Evolutionary conservation across 2,888 invertebrate genomes (phyloP).

Genomic region (Dascillus cervinus): DNA sequence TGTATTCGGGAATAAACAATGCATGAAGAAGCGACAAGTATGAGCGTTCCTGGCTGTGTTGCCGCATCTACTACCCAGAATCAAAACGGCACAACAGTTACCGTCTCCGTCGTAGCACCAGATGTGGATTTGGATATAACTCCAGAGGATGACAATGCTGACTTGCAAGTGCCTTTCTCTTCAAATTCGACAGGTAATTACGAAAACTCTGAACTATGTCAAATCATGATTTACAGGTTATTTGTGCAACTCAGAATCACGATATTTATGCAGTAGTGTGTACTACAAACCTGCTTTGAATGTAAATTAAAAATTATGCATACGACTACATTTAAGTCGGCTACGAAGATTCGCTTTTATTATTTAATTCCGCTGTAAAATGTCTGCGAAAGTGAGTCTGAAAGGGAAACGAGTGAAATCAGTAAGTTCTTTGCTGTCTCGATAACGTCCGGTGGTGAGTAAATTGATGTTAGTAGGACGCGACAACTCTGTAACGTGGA

Average conservation of each 20-base stretch:
- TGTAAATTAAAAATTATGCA: conserved; percentile 15
- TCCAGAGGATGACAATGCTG: conserved; percentile 51
- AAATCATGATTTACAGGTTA: conserved; percentile 29
- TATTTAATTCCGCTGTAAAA: conserved; percentile 6
- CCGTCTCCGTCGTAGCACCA: conserved; percentile 39
- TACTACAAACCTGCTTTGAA: conserved; percentile 19
- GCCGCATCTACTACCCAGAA: conserved; percentile 54
- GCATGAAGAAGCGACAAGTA: conserved; percentile 65
- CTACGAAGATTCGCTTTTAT: conserved; percentile 8
- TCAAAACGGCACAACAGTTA: conserved; percentile 35
- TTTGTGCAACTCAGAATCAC: conserved; percentile 10
- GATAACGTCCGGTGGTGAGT: conserved; percentile 12
- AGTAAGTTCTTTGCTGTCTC: conserved; percentile 13
- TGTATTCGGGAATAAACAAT: conserved; percentile 47
- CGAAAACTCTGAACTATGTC: conserved; percentile 7
- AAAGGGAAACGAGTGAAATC: conserved; percentile 16
- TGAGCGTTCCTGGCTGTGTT: conserved; percentile 58
- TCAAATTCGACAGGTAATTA: conserved; percentile 53
- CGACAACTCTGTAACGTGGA: conserved; percentile 20
- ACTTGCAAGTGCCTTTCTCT: conserved; percentile 56
- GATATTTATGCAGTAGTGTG: conserved; percentile 12
- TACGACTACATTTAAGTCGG: conserved; percentile 8
- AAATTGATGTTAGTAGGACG: conserved; percentile 24
- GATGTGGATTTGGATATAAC: conserved; percentile 45
- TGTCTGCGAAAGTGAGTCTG: conserved; percentile 18